phyloP scores from a whole-genome alignment of 2,888 invertebrate genomes.

The Eupithecia abbreviata region DNA sequence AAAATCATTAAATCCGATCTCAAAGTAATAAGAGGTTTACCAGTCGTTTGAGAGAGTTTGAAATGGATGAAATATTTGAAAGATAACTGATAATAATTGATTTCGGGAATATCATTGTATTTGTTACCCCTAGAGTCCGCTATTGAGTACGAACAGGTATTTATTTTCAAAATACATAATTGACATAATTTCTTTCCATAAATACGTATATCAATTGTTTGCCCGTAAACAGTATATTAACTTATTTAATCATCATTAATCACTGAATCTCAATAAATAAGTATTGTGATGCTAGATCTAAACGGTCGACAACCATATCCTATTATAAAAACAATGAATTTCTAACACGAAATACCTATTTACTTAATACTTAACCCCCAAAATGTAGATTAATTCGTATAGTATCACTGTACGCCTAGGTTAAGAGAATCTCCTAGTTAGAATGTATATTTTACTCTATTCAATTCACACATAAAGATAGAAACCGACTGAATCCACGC shows the following conservation, averaged over 20 bases:
- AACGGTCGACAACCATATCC: constrained; percentile 39
- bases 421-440: not conserved
- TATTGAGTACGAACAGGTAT: not conserved
- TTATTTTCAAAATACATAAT: not conserved
- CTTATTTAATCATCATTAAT: constrained; percentile 49
- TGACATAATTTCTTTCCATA: not conserved
- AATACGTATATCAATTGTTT: constrained; percentile 33
- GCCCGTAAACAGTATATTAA: constrained; percentile 19
- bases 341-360: not conserved
- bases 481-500: not conserved
- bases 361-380: not conserved
- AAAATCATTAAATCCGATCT: not conserved
- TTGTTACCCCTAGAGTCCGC: not conserved
- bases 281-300: constrained; percentile 56
- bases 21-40: not conserved
- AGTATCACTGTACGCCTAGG: constrained; percentile 7
- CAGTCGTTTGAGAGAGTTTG: not conserved
- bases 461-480: not conserved
- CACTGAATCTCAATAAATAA: constrained; percentile 65
- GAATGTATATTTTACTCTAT: constrained; percentile 3
- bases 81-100: not conserved
- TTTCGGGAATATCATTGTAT: not conserved
- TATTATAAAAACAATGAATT: constrained; percentile 4
- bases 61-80: not conserved
- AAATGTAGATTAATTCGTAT: constrained; percentile 3